These are phyloP conservation scores for Polylopha cassiicola DNA, from an alignment of 2,888 invertebrate genomes.

Conservation along the genomic window DNA sequence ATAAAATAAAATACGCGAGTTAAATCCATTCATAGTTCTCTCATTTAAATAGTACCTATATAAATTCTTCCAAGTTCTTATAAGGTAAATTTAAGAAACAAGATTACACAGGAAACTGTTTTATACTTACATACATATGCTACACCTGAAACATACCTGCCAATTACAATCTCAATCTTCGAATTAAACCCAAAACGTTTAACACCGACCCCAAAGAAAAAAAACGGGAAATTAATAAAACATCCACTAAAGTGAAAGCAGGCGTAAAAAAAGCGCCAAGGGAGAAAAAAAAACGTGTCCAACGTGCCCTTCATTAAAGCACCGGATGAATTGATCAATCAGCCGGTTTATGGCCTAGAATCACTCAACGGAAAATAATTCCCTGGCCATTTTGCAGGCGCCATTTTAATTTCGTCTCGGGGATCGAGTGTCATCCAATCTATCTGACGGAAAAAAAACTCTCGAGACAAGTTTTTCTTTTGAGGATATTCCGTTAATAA, in stretches of 20 bases:
- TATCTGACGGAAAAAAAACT: conserved; percentile 68
- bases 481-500: too few relatives aligned
- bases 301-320: conserved; percentile 73
- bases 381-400: conserved; percentile 67
- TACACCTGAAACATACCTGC: too few relatives aligned
- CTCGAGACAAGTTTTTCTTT: too few relatives aligned
- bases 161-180: too few relatives aligned
- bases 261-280: conserved; percentile 68
- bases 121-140: too few relatives aligned
- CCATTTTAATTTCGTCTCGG: conserved; percentile 74
- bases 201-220: conserved; percentile 7
- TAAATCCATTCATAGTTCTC: too few relatives aligned
- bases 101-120: too few relatives aligned
- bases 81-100: too few relatives aligned
- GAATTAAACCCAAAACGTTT: too few relatives aligned
- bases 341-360: conserved; percentile 75
- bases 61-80: too few relatives aligned
- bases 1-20: too few relatives aligned
- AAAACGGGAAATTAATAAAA: conserved; percentile 63
- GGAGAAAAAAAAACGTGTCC: conserved; percentile 55
- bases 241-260: conserved; percentile 71
- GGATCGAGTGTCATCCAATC: conserved; percentile 77
- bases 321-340: conserved; percentile 76
- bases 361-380: conserved; percentile 77
- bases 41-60: too few relatives aligned